Evolutionary conservation across 35 echinoderm and acorn worm species (phyloP), one percentile per base, ranked within the genome.

Genomic region (Patiria miniata): DNA sequence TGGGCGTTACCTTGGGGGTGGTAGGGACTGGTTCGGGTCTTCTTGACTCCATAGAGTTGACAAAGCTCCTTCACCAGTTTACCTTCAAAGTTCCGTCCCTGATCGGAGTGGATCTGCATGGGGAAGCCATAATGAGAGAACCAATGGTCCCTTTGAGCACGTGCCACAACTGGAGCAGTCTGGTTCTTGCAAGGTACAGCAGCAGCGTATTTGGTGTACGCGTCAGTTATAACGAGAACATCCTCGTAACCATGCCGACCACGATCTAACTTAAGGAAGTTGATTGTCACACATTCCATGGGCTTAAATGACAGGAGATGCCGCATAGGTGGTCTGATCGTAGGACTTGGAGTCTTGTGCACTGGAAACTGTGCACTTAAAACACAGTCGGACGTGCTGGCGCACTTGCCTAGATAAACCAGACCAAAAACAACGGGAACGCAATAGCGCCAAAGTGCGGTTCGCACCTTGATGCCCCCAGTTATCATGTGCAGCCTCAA

Each of bases 1-100:
- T 89, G 92, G 16, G 81, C 92, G 39, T 94, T 94, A 26, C 92
- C 87, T 47, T 94, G 65, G 2, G 92, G 92, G 36, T 94, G 92
- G 51, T 94, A 94, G 17, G 90, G 78, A 8, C 82, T 97, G 9
- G 87, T 97, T 37, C 87, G 17, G 6, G 77, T 88, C 47, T 96
- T 96, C 2, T 33, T 26, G 2, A 95, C 84, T 19, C 93, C 85
- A 80, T 95, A 95, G 39, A 88, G 7, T 5, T 84, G 60, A 34
- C 93, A 92, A 16, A 96, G 51, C 44, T 84, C 85, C 58, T 59
- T 78, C 77, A 91, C 87, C 18, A 95, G 2, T 2, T 51, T 51
- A 84, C 79, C 61, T 40, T 94, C 84, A 80, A 96, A 96, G 54
- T 83, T 83, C 18, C 81, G 47, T 10, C 81, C 52, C 54, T 83